Evolutionary conservation across 2,797 vertebrate species (phyloP).

Genomic region (Cichlasoma orientale): DNA sequence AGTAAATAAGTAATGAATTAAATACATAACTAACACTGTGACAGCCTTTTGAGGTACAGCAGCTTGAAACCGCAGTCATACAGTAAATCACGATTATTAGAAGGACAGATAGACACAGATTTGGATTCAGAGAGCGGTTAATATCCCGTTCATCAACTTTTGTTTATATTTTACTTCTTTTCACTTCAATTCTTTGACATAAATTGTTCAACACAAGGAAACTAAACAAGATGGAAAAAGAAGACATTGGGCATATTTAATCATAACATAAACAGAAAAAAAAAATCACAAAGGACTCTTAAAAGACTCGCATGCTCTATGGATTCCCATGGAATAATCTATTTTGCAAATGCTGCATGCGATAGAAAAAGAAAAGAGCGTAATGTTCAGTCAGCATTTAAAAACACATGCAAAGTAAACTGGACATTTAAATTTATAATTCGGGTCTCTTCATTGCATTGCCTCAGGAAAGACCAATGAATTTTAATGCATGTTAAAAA

Average conservation of each 20-base stretch:
- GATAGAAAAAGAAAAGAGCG: not conserved
- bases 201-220: slow-evolving; percentile 23
- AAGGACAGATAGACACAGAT: slow-evolving; percentile 5
- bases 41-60: not conserved
- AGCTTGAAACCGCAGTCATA: slow-evolving; percentile 18
- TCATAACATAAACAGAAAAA: not conserved
- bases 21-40: not conserved
- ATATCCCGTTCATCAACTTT: slow-evolving; percentile 44
- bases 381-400: not conserved
- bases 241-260: slow-evolving; percentile 20
- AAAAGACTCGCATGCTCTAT: not conserved
- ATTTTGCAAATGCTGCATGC: not conserved
- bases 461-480: not conserved
- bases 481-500: slow-evolving; percentile 1
- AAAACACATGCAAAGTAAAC: slow-evolving; percentile 18
- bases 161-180: slow-evolving; percentile 45
- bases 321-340: slow-evolving; percentile 36
- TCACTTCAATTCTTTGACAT: slow-evolving; percentile 36
- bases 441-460: slow-evolving; percentile 6
- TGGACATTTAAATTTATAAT: slow-evolving; percentile 1
- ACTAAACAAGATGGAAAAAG: slow-evolving; percentile 22
- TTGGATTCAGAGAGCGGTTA: slow-evolving; percentile 27
- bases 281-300: slow-evolving; percentile 11
- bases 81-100: slow-evolving; percentile 47
- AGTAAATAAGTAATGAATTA: not conserved